phyloP scores from a whole-genome alignment of 2,113 vertebrate genomes.

The Caranx ignobilis region DNA sequence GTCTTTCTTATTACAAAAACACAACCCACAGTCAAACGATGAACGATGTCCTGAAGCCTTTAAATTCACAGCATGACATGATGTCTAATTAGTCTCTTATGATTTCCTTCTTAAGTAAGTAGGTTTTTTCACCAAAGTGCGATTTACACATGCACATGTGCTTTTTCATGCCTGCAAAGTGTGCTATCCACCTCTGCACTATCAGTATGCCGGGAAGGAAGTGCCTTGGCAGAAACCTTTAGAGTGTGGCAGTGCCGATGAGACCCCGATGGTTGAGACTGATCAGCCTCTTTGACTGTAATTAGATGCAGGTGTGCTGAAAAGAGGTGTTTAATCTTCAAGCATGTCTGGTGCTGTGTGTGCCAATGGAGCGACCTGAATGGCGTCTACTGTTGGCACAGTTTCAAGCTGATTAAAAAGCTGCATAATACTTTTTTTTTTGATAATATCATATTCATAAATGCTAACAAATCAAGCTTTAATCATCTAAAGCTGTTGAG shows the following conservation, averaged over 20 bases:
- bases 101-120: neutral
- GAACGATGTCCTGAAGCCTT: neutral
- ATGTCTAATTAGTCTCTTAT: conserved; percentile 18
- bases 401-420: conserved; percentile 15
- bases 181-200: conserved; percentile 29
- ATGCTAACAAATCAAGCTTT: conserved; percentile 6
- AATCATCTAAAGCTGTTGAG: too few relatives aligned
- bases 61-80: conserved; percentile 9
- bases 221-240: conserved; percentile 44
- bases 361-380: neutral
- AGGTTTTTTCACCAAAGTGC: conserved; percentile 5
- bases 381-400: neutral
- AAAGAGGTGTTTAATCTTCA: conserved; percentile 45
- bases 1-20: conserved; percentile 1
- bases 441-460: neutral
- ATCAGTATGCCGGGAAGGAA: conserved; percentile 24
- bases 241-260: conserved; percentile 35
- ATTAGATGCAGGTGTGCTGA: conserved; percentile 67
- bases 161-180: conserved; percentile 13
- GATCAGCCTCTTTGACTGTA: conserved; percentile 49
- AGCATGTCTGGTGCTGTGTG: conserved; percentile 16
- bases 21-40: conserved; percentile 1
- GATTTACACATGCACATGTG: neutral
- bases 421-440: neutral
- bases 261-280: conserved; percentile 3